Evolutionary conservation across 1,140 invertebrate species (phyloP), one percentile per base, ranked within the genome.

Genomic region (Papilio polytes): DNA sequence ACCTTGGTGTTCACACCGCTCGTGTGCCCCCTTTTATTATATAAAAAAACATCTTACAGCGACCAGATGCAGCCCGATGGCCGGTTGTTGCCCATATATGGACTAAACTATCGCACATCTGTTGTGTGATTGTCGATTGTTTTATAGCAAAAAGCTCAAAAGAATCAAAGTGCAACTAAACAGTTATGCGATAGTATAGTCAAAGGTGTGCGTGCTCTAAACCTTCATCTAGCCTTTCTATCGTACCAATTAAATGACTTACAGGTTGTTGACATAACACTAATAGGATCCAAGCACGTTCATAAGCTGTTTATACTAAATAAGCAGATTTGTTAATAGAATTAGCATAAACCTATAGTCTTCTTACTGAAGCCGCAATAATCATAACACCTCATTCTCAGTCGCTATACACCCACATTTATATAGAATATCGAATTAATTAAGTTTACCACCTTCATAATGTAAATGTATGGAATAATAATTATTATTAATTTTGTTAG

Each of bases 321-420:
- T 76, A 76, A 76, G 74, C 44, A 76, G 74, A 76, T 76, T 76
- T 76, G 74, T 76, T 76, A 76, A 76, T 76, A 76, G 18, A 76
- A 53, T 76, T 76, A 76, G 3, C 41, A 46, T 76, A 76, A 76
- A 46, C 74, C 12, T 13, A 20, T 74, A 48, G 36, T 74, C 73
- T 44, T n/a, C 74, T 76, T 76, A 76, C 22, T 15, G 74, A 51
- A 76, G 74, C 74, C 74, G 18, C 46, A 76, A 51, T 76, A 76
- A 76, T 46, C 20, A 48, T 74, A 48, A 22, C 73, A 22, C 41
- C 70, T 66, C 36, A 22, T 22, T 66, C 22, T 66, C 10, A 31
- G 22, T 66, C 22, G 12, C 26, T 66, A 66, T 12, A 7, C 22
- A 31, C 13, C 22, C 22, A 7, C 13, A 31, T 13, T 8, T 22